Evolutionary conservation across 2,888 invertebrate species (phyloP), one percentile per base, ranked within the genome.

Genomic region (Erynnis tages): DNA sequence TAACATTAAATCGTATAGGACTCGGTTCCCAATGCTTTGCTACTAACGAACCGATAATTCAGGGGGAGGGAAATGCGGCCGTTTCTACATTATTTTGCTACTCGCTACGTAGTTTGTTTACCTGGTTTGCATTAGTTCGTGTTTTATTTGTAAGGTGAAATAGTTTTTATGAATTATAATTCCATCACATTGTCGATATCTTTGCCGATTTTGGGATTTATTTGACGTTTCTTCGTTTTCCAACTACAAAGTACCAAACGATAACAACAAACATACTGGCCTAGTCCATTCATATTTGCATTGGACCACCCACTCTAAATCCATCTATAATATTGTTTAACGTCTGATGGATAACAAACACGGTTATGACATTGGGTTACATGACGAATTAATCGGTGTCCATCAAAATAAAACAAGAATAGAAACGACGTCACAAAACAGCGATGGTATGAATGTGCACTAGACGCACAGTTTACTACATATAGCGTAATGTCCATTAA

Each of bases 41-140:
- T 63, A 63, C 78, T 84, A 85, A 85, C 84, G 79, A 85, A 82
- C 80, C 76, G 72, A 80, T 82, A 81, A 78, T 75, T 77, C 73
- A 77, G 65, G 71, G 76, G 77, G 71, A 67, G 64, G 71, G 62
- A 58, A 62, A 58, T 62, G 61, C 35, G 41, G 55, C 25, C 43
- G 45, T 58, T 47, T 44, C 23, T 35, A 56, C 50, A 47, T 35
- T n/a, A n/a, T n/a, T n/a, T 47, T 46, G 32, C 21, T 27, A 6
- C 19, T 14, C 27, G 16, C n/a, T 30, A n/a, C 6, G 7, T 21
- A 19, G 11, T 14, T 48, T 40, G 43, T 43, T 29, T 17, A 50
- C 34, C 34, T 43, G 27, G 10, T 43, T 35, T 29, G 29, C n/a
- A 29, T 43, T 43, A 32, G 14, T 34, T 34, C 17, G 10, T 32